A percentile compares a stretch with the other conserved stretches of the same genome.
phyloP scores from a whole-genome alignment of 2,113 vertebrate genomes.

The Takifugu flavidus region DNA sequence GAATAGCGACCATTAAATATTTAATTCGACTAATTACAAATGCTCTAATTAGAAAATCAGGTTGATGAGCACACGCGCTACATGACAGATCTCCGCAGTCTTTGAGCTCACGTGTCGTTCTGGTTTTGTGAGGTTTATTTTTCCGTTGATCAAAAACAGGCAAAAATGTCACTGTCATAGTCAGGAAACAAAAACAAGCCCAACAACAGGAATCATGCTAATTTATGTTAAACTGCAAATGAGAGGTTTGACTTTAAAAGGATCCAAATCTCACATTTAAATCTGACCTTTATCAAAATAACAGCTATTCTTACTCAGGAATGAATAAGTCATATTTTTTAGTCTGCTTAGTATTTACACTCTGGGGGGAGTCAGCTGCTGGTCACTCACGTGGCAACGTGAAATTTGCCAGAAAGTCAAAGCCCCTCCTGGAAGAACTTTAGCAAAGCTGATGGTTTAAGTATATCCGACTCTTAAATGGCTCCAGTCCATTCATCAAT shows the following conservation, averaged over 20 bases:
- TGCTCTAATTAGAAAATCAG: no score
- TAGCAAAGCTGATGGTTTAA: conserved; percentile 8
- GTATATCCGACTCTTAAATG: conserved; percentile 14
- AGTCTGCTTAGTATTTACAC: conserved; percentile 7
- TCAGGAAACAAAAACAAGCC: background rate
- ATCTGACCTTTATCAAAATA: conserved; percentile 42
- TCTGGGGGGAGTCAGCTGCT: conserved; percentile 1
- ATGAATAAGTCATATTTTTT: conserved; percentile 7
- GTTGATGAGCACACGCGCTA: no score
- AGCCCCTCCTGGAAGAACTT: conserved; percentile 9
- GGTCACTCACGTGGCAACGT: conserved; percentile 6
- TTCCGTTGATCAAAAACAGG: background rate
- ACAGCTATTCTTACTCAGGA: conserved; percentile 14
- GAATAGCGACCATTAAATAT: no score
- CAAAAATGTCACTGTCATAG: background rate
- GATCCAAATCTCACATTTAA: conserved; percentile 4
- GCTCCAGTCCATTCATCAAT: conserved; percentile 26
- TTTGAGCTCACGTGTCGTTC: background rate
- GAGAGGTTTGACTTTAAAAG: conserved; percentile 9
- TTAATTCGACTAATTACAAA: no score
- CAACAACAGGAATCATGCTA: background rate
- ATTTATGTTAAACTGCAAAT: background rate
- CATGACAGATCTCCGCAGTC: background rate
- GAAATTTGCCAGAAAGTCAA: conserved; percentile 35
- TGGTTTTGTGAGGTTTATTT: background rate